Evolutionary conservation across 2,113 vertebrate genomes (phyloP).

Genomic region (Oxyura jamaicensis): DNA sequence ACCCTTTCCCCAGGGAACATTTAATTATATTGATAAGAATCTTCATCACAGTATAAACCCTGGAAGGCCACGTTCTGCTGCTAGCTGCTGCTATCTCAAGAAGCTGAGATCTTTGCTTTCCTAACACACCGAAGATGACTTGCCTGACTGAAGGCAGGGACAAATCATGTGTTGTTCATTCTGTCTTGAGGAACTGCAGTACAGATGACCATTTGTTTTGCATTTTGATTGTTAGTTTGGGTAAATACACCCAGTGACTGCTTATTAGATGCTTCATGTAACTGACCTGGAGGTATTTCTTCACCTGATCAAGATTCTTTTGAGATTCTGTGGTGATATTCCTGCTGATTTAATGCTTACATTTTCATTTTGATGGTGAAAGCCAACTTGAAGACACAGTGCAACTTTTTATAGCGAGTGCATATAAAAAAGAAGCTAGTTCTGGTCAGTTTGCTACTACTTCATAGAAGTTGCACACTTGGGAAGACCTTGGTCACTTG

Average conservation of each 20-base stretch:
- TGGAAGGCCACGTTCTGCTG: not conserved
- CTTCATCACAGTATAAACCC: not conserved
- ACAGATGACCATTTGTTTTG: not conserved
- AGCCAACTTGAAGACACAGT: not conserved
- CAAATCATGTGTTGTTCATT: not conserved
- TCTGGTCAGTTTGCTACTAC: not conserved
- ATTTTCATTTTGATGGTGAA: not conserved
- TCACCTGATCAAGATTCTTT: not conserved
- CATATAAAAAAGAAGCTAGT: not conserved
- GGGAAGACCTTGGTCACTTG: not conserved
- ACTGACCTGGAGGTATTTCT: not conserved
- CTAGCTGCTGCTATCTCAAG: not conserved
- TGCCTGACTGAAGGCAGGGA: not conserved
- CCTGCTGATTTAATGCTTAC: rapidly evolving
- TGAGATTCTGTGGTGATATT: not conserved
- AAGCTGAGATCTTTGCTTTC: not conserved
- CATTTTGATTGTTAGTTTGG: not conserved
- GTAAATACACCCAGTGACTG: not conserved
- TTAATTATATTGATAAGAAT: not conserved
- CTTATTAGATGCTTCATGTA: not conserved
- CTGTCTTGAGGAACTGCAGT: not conserved
- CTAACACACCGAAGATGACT: not conserved
- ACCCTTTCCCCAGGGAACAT: not conserved
- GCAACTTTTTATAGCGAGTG: not conserved
- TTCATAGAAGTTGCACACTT: not conserved